Evolutionary conservation across 2,888 invertebrate species (phyloP).

Genomic region (Venusia cambrica): DNA sequence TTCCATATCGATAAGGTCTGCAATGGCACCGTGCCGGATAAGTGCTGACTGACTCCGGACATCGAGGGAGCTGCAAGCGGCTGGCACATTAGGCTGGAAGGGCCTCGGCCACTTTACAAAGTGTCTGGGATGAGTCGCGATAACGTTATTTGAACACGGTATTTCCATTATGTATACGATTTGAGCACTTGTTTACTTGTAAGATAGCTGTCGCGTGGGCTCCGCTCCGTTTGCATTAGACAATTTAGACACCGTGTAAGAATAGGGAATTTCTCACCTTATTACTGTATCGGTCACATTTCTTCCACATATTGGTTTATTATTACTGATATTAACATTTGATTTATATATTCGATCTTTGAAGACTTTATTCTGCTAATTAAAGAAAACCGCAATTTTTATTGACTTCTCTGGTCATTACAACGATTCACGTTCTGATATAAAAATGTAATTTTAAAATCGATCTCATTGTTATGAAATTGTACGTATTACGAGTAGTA

Average conservation of each 20-base stretch:
- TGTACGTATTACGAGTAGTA: slow-evolving; percentile 59
- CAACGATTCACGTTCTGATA: slow-evolving; percentile 67
- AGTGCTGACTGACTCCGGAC: slow-evolving; percentile 61
- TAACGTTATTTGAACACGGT: slow-evolving; percentile 80
- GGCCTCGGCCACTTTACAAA: slow-evolving; percentile 74
- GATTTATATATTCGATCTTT: slow-evolving; percentile 8
- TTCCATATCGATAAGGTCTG: slow-evolving; percentile 36
- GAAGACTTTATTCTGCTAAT: too few relatives aligned
- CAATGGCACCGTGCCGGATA: slow-evolving; percentile 43
- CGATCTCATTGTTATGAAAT: slow-evolving; percentile 79
- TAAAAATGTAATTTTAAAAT: slow-evolving; percentile 63
- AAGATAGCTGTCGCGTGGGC: slow-evolving; percentile 60
- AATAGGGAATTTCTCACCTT: slow-evolving; percentile 28
- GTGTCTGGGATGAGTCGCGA: slow-evolving; percentile 78
- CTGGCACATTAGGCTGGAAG: slow-evolving; percentile 42
- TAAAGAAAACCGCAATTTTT: slow-evolving; percentile 21
- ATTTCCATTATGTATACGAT: slow-evolving; percentile 82
- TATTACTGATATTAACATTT: slow-evolving; percentile 3
- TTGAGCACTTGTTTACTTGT: slow-evolving; percentile 78
- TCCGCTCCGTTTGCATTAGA: slow-evolving; percentile 52
- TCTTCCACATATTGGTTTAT: slow-evolving; percentile 4
- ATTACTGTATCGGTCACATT: slow-evolving; percentile 8
- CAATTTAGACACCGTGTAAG: slow-evolving; percentile 35
- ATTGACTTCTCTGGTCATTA: slow-evolving; percentile 45
- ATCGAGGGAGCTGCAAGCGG: slow-evolving; percentile 51